Conservation (phyloP, 2,797 vertebrate species). For the Enteromius mattozi region DNA sequence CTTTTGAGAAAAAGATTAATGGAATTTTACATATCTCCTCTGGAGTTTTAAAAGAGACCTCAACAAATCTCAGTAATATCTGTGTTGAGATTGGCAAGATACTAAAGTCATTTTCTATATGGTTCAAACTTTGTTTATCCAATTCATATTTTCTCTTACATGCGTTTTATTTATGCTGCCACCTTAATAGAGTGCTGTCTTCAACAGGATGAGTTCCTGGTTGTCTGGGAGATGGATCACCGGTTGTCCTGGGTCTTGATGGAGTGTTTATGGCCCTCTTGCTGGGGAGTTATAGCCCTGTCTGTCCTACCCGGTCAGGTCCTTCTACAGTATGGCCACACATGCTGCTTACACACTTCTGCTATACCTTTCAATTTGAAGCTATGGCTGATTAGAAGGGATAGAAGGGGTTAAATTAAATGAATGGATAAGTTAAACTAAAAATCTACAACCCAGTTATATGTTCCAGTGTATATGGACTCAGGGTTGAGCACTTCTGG, state of each 20-base stretch:
- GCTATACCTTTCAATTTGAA: slow-evolving; percentile 42
- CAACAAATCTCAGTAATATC: neutral
- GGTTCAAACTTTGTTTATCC: neutral
- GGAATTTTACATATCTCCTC: neutral
- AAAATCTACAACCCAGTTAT: neutral
- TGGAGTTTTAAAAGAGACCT: neutral
- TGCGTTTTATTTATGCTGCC: neutral
- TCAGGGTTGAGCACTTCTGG: neutral
- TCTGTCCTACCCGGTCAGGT: slow-evolving; percentile 48
- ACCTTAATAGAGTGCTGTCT: slow-evolving; percentile 51
- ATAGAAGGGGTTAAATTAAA: slow-evolving; percentile 3
- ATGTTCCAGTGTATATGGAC: neutral
- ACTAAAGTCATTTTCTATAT: neutral
- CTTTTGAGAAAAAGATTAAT: neutral
- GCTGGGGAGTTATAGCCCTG: slow-evolving; percentile 61
- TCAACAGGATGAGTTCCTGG: slow-evolving; percentile 54
- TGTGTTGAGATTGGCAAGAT: neutral
- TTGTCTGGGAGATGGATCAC: slow-evolving; percentile 70
- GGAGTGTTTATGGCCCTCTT: slow-evolving; percentile 67
- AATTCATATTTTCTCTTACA: neutral
- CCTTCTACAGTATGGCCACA: slow-evolving; percentile 28
- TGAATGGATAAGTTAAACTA: neutral
- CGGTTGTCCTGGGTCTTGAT: slow-evolving; percentile 50
- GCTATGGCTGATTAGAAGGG: neutral
- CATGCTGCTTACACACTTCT: slow-evolving; percentile 12